These are phyloP conservation scores for Iphiclides podalirius DNA, from an alignment of 2,888 invertebrate species.

Conservation along the genomic window DNA sequence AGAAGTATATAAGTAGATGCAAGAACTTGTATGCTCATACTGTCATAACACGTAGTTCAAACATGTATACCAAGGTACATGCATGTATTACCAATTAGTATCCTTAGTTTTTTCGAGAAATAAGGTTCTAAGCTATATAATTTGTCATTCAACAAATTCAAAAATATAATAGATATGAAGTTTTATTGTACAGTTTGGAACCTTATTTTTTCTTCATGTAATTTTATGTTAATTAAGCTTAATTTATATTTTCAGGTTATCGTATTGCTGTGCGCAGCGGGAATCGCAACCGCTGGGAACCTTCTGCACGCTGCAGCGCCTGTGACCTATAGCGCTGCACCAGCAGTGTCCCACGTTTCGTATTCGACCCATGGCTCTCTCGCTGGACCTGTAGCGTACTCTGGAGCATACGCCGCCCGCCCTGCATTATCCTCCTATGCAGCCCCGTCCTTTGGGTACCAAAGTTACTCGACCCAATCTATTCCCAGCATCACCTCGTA, in stretches of 20 bases:
- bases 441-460: slow-evolving; percentile 24
- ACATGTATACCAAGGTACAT: slow-evolving; percentile 65
- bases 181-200: no score
- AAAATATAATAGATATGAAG: neutral
- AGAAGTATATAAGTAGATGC: slow-evolving; percentile 66
- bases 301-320: slow-evolving; percentile 46
- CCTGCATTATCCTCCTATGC: slow-evolving; percentile 37
- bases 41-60: slow-evolving; percentile 45
- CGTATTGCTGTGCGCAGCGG: slow-evolving; percentile 64
- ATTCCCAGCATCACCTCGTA: slow-evolving; percentile 26
- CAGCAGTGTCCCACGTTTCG: slow-evolving; percentile 39
- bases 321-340: slow-evolving; percentile 35
- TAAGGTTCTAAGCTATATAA: no score
- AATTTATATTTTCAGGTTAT: slow-evolving; percentile 46
- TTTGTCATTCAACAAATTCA: slow-evolving; percentile 18
- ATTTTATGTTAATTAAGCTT: slow-evolving; percentile 30
- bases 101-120: slow-evolving; percentile 51
- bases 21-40: slow-evolving; percentile 52
- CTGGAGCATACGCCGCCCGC: slow-evolving; percentile 26
- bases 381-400: slow-evolving; percentile 33
- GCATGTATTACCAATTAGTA: slow-evolving; percentile 47
- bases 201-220: neutral
- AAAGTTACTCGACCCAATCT: slow-evolving; percentile 35
- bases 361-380: slow-evolving; percentile 39
- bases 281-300: slow-evolving; percentile 69